Percentiles rank a stretch among this genome's conserved stretches.
Evolutionary conservation across 1,140 invertebrate species (phyloP).

Genomic region (Drosophila subpulchrella): DNA sequence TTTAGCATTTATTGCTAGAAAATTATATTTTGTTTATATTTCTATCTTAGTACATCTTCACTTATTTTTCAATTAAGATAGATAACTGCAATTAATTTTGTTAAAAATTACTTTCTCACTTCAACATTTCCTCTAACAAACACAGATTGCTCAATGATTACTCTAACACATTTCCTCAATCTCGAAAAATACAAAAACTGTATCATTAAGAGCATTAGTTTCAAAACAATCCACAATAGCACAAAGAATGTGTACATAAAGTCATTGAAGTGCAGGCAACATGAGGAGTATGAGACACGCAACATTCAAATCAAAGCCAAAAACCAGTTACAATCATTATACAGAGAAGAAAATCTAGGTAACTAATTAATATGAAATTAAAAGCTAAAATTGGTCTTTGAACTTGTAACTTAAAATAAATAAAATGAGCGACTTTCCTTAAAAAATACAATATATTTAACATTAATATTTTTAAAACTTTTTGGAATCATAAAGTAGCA

Average conservation of each 20-base stretch:
- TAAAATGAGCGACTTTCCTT: too few relatives aligned
- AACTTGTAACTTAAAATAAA: too few relatives aligned
- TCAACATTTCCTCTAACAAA: conserved; percentile 12
- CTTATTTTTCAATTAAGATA: conserved; percentile 8
- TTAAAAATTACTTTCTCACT: conserved; percentile 26
- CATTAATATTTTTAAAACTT: too few relatives aligned
- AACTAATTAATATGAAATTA: not conserved
- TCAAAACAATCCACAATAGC: conserved; percentile 10
- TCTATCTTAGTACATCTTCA: not conserved
- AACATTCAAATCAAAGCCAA: conserved; percentile 73
- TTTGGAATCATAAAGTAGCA: not conserved
- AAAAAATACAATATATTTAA: too few relatives aligned
- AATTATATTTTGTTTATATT: not conserved
- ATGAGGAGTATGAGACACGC: conserved; percentile 43
- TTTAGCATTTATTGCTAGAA: too few relatives aligned
- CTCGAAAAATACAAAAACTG: conserved; percentile 16
- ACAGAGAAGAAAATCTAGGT: not conserved
- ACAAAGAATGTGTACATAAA: conserved; percentile 32
- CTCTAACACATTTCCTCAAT: conserved; percentile 18
- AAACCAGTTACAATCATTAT: conserved; percentile 58
- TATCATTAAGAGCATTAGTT: conserved; percentile 14
- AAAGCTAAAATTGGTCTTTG: not conserved
- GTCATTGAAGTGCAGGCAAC: conserved; percentile 41
- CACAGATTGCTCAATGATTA: conserved; percentile 21
- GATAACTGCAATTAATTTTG: not conserved